Evolutionary conservation across 2,113 vertebrate species (phyloP), one percentile per base, ranked within the genome.

Genomic region (Anguilla rostrata): DNA sequence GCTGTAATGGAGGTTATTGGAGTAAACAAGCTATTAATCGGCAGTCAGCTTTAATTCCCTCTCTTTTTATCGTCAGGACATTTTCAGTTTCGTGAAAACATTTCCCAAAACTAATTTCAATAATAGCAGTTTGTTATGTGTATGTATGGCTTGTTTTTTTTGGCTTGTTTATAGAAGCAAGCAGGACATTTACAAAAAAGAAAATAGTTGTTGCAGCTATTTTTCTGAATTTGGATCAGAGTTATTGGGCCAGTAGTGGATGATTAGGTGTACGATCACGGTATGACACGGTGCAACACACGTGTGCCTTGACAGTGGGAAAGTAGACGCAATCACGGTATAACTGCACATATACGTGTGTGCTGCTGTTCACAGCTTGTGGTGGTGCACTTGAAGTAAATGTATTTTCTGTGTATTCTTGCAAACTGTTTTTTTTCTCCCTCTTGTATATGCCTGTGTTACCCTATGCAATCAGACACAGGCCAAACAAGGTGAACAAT

Each of bases 1-100:
- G 88, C 90, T 89, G 87, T 92, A 86, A 90, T 89, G 29, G 75
- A 86, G 88, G 85, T 92, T 92, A 92, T 93, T 91, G 89, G 92
- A 94, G 87, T 91, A 93, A 94, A 94, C 92, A 91, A 92, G 91
- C 78, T 91, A 92, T 93, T 94, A 93, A 94, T 93, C 93, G 91
- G 88, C 83, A 90, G 90, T 84, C 87, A 87, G 90, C 89, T 93
- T 90, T 93, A 91, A 89, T 93, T 91, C 57, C 81, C 84, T 8
- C 89, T 84, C 82, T 89, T 34, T 88, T 93, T 92, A 90, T 91
- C 90, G 86, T 81, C 29, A 84, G 90, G 83, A 85, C 85, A 87
- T 81, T 88, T 88, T 89, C 57, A 83, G 80, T 63, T 88, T 88
- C 89, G 34, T 83, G 91, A 90, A 89, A 91, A 88, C 81, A 81